phyloP scores from a whole-genome alignment of 1,140 invertebrate genomes.

The Agraylea sexmaculata region DNA sequence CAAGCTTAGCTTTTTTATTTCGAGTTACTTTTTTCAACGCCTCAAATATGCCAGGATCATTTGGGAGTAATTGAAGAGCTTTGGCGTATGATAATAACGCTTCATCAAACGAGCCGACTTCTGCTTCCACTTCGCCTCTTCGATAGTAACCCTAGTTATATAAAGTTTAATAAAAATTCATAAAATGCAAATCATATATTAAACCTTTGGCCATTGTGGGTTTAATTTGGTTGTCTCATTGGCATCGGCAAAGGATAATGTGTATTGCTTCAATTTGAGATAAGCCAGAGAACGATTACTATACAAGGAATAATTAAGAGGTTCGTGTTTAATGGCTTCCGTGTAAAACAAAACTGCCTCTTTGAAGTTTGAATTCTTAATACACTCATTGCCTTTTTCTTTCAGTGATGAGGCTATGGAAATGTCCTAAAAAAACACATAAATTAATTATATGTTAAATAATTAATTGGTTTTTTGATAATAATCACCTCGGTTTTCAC shows the following conservation, averaged over 20 bases:
- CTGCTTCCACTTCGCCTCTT: constrained; percentile 64
- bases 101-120: constrained; percentile 53
- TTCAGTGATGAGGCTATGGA: too few species aligned
- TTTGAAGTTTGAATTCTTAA: constrained; percentile 57
- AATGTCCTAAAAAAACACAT: too few species aligned
- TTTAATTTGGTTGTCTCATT: constrained; percentile 59
- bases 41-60: constrained; percentile 52
- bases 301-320: constrained; percentile 57
- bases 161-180: constrained; percentile 4
- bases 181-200: constrained; percentile 2
- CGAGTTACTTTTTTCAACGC: constrained; percentile 51
- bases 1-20: constrained; percentile 41
- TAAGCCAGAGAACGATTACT: constrained; percentile 73
- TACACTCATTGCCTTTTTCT: constrained; percentile 62
- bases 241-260: constrained; percentile 66
- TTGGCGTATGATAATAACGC: constrained; percentile 60
- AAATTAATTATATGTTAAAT: too few species aligned
- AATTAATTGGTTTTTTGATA: too few species aligned
- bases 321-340: constrained; percentile 64
- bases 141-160: constrained; percentile 62
- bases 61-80: constrained; percentile 54
- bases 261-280: constrained; percentile 64
- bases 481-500: too few species aligned
- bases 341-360: constrained; percentile 72
- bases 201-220: constrained; percentile 68